These are phyloP conservation scores for Sterna hirundo DNA, from an alignment of 2,113 vertebrate genomes.

Conservation along the genomic window DNA sequence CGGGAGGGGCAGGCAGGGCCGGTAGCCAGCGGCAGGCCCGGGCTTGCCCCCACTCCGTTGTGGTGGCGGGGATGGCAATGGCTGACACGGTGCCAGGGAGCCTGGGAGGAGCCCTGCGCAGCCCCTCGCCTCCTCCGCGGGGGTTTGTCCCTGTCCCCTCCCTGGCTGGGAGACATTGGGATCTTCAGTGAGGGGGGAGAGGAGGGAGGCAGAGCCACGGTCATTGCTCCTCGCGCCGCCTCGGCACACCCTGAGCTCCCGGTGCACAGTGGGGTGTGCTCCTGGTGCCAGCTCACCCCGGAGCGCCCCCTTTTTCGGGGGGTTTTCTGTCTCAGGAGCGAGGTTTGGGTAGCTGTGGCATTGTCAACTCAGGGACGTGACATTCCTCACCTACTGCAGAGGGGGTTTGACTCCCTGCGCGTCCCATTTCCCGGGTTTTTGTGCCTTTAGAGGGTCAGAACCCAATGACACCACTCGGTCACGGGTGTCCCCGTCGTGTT, in stretches of 20 bases:
- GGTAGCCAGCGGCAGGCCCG: neutral
- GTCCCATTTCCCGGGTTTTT: neutral
- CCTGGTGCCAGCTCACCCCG: accelerated
- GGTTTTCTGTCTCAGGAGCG: neutral
- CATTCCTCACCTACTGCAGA: neutral
- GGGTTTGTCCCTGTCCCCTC: neutral
- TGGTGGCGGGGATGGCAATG: neutral
- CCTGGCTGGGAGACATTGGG: neutral
- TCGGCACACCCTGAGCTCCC: accelerated
- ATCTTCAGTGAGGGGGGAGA: neutral
- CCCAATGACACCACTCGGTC: no score
- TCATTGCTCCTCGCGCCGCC: accelerated
- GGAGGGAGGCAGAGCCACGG: neutral
- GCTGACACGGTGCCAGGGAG: conserved; percentile 46
- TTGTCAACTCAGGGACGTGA: neutral
- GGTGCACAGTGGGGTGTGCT: accelerated
- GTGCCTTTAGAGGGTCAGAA: neutral
- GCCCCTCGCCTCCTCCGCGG: neutral
- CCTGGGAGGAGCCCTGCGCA: conserved; percentile 72
- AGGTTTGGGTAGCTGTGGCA: neutral
- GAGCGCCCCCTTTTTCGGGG: neutral
- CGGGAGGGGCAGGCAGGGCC: neutral
- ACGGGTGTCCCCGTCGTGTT: accelerated
- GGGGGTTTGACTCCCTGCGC: accelerated
- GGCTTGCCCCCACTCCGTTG: neutral